Evolutionary conservation across 2,888 invertebrate species (phyloP).

Genomic region (Octodonta nipae): DNA sequence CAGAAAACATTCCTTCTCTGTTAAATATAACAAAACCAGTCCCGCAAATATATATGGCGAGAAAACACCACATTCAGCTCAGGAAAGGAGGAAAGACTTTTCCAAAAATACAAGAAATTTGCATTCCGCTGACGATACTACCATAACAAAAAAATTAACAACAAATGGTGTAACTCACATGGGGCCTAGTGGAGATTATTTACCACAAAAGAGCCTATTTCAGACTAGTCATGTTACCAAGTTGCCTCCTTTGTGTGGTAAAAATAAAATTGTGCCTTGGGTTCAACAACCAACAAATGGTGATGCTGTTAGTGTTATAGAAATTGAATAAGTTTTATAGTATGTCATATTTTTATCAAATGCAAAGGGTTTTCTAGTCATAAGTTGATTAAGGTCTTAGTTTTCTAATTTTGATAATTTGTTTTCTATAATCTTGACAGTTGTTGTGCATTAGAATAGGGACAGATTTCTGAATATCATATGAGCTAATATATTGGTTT

Average conservation of each 20-base stretch:
- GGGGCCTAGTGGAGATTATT: slow-evolving; percentile 19
- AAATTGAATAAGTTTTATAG: slow-evolving; percentile 14
- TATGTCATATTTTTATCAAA: too few relatives aligned
- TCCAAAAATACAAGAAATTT: slow-evolving; percentile 17
- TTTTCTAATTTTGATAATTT: too few relatives aligned
- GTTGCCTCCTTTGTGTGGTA: too few relatives aligned
- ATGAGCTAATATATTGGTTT: too few relatives aligned
- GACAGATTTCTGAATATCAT: too few relatives aligned
- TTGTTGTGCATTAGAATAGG: too few relatives aligned
- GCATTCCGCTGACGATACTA: slow-evolving; percentile 28
- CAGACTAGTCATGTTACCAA: too few relatives aligned
- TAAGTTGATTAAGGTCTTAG: too few relatives aligned
- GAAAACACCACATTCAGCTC: slow-evolving; percentile 13
- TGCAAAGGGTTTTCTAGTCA: too few relatives aligned
- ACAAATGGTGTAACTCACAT: slow-evolving; percentile 15
- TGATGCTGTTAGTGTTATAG: slow-evolving; percentile 16
- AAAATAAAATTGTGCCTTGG: slow-evolving; percentile 11
- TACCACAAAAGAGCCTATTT: too few relatives aligned
- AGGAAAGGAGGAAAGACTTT: slow-evolving; percentile 11
- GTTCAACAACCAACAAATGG: slow-evolving; percentile 10
- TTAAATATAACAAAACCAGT: slow-evolving; percentile 28
- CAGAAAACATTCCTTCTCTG: slow-evolving; percentile 17
- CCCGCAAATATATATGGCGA: slow-evolving; percentile 21
- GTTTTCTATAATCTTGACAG: too few relatives aligned
- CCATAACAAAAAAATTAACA: slow-evolving; percentile 16